Evolutionary conservation across 2,113 vertebrate species (phyloP), one percentile per base, ranked within the genome.

Genomic region (Seriola dumerili): DNA sequence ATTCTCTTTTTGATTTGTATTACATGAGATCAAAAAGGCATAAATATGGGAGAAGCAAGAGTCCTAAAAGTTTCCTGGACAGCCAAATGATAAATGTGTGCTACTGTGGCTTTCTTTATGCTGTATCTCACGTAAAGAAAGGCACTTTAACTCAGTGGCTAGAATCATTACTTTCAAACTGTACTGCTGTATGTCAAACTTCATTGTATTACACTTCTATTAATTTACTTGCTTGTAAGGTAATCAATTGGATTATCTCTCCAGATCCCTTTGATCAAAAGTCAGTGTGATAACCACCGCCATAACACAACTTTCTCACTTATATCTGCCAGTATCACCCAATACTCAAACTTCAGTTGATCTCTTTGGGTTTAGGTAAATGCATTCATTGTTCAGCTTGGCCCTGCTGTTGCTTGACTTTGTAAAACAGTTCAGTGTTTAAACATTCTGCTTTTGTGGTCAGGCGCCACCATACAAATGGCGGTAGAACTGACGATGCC

Each of bases 1-100:
- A 17, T 71, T 83, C 19, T n/a, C 40, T 81, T 87, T 65, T 71
- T 88, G 70, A 85, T 85, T 84, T 85, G 61, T 86, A 70, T 78
- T 76, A 67, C 78, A 72, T 9, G 4, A 80, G 59, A 84, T 86
- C 48, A 69, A 63, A 90, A 77, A 59, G 34, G 32, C 72, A 84
- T 82, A 82, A 87, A 86, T 82, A 78, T 50, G 32, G 8, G 44
- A 72, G 68, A 81, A 74, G 50, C 32, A 29, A 76, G 63, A 72
- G 29, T 73, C 65, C 59, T 59, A 76, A 75, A 88, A 70, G 75
- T 85, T 89, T 58, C 67, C n/a, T 3, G 1, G 78, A 70, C 80
- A 66, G 44, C 40, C 36, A 13, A 38, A 74, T 81, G 88, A 90
- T 85, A 59, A 85, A 89, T 86, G 63, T 17, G 59, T 59, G 67